Base-by-base conservation (phyloP, 2,113 vertebrate species). In the Setophaga coronata region DNA sequence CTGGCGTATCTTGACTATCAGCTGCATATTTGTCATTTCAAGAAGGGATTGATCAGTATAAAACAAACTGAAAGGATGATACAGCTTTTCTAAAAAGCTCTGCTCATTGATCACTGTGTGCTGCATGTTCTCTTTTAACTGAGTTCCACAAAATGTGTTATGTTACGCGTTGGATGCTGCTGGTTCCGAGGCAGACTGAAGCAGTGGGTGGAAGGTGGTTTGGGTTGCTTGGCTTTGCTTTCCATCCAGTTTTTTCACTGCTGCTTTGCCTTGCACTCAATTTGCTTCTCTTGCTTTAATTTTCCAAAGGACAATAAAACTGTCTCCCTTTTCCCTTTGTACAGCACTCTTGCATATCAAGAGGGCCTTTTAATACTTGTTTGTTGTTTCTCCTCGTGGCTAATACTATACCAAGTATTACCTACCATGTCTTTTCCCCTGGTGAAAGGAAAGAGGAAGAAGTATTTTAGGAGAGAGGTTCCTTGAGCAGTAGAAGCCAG, bases 221-320 rank as follows among this genome's bases (percentile, higher is more conserved):
- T 67, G 89, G 60, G 26, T 90, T 79, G 67, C 51, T 87, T 90
- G 50, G 64, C 56, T 93, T 90, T 42, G 71, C 58, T 48, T 92
- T 58, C 54, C 20, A 67, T 65, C 58, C 58, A 47, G 82, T 53
- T 77, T 82, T 89, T 51, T 74, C 45, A 17, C 50, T 71, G 64
- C 64, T 94, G 88, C 71, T 94, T 89, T 87, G 54, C 64, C 45
- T 51, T 92, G 60, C 67, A 61, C 56, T 91, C 54, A 56, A 19
- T 56, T 56, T 9, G 34, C 53, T 84, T 90, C 64, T 74, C 36
- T 72, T 65, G 20, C 42, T 69, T 83, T 36, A 48, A n/a, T 87
- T 93, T 95, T 65, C 64, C 34, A 67, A 56, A 67, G 64, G 60
- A 60, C 66, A 18, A 62, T 77, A 54, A 79, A 65, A 67, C 42